phyloP scores from a whole-genome alignment of 1,140 invertebrate species.

The Drosophila biarmipes region DNA sequence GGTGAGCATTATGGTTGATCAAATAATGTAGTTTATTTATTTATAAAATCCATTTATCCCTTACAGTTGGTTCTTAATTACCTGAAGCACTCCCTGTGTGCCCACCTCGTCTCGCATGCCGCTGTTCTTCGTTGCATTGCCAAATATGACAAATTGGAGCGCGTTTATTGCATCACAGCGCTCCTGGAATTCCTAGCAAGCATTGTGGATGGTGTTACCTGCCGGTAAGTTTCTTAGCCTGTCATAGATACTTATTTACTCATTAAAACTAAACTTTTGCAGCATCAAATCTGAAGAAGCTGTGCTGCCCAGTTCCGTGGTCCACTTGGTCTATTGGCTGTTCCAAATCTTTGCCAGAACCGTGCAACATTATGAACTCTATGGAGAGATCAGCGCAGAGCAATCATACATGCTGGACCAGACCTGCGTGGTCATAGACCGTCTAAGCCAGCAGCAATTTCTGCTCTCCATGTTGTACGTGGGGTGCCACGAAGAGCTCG shows the following conservation, averaged over 20 bases:
- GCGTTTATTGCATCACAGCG: constrained; percentile 94
- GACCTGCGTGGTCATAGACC: constrained; percentile 88
- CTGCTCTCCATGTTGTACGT: constrained; percentile 93
- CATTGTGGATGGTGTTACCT: constrained; percentile 89
- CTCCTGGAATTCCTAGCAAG: constrained; percentile 93
- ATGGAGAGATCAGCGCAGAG: constrained; percentile 85
- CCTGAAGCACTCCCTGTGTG: constrained; percentile 95
- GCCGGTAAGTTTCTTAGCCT: constrained; percentile 63
- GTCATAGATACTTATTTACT: background rate
- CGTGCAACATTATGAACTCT: constrained; percentile 85
- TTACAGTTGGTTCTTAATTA: constrained; percentile 93
- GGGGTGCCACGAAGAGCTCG: constrained; percentile 89
- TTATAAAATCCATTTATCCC: background rate
- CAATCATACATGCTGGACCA: constrained; percentile 89
- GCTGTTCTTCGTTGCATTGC: constrained; percentile 94
- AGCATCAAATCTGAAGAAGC: constrained; percentile 93
- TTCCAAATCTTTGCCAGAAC: constrained; percentile 91
- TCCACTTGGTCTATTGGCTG: constrained; percentile 92
- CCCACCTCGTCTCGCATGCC: constrained; percentile 95
- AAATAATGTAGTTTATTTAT: background rate
- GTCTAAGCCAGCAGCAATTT: constrained; percentile 90
- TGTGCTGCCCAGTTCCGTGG: constrained; percentile 89
- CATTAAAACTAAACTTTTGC: constrained; percentile 54
- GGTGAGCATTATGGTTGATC: constrained; percentile 23
- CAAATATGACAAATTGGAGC: constrained; percentile 94